phyloP scores from a whole-genome alignment of 2,888 invertebrate species.

The Syrphus vitripennis region DNA sequence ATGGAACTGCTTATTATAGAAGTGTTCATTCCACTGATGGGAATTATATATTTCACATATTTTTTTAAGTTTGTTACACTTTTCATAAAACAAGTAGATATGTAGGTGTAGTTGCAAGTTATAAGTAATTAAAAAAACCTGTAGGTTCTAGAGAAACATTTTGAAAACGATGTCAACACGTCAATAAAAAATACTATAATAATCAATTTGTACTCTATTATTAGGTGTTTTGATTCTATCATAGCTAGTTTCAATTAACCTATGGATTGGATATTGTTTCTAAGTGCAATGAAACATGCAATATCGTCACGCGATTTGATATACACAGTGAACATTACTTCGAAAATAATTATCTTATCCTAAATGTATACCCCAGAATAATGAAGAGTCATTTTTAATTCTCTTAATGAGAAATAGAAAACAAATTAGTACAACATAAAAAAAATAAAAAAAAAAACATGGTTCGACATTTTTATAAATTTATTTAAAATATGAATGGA shows the following conservation, averaged over 20 bases:
- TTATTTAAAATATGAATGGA: too few relatives aligned
- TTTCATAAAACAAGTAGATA: too few relatives aligned
- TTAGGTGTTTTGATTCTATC: constrained; percentile 16
- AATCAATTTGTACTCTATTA: constrained; percentile 6
- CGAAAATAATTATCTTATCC: background rate
- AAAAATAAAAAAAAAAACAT: background rate
- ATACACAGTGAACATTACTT: background rate
- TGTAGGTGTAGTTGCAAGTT: too few relatives aligned
- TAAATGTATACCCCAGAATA: background rate
- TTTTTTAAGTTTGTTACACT: too few relatives aligned
- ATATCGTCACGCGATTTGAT: background rate
- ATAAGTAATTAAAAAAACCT: background rate
- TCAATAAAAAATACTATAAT: background rate
- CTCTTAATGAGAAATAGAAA: background rate
- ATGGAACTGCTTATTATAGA: too few relatives aligned
- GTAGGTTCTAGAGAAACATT: too few relatives aligned
- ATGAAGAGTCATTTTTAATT: background rate
- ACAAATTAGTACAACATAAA: constrained; percentile 4
- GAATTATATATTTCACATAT: too few relatives aligned
- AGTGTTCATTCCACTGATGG: too few relatives aligned
- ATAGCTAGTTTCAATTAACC: constrained; percentile 4
- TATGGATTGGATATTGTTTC: background rate
- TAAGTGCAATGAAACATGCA: constrained; percentile 14
- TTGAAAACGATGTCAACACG: background rate
- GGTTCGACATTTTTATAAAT: too few relatives aligned